Percentiles rank a stretch among this genome's conserved stretches.
These are phyloP conservation scores for Gila orcuttii DNA, from an alignment of 2,113 vertebrate species.

Conservation along the genomic window DNA sequence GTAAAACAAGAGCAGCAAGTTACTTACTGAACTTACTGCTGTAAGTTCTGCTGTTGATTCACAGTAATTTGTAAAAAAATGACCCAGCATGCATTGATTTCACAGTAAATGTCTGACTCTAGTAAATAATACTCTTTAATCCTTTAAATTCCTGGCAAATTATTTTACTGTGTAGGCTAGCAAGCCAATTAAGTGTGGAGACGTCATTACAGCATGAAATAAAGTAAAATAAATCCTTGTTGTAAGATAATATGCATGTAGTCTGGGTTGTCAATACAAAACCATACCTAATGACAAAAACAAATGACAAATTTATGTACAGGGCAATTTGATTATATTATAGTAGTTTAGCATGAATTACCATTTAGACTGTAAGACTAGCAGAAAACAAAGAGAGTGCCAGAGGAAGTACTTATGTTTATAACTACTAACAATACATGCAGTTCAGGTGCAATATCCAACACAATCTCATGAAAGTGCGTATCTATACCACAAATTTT, in stretches of 20 bases:
- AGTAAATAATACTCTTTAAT: no score
- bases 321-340: neutral
- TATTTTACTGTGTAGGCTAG: neutral
- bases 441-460: neutral
- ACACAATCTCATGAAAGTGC: no score
- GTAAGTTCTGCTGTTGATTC: no score
- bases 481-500: no score
- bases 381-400: neutral
- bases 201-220: neutral
- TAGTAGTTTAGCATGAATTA: neutral
- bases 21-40: no score
- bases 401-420: neutral
- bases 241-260: neutral
- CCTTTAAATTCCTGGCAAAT: no score
- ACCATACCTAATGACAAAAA: neutral
- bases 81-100: no score
- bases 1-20: no score
- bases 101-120: no score
- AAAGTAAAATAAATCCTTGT: neutral
- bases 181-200: neutral
- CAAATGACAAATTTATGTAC: neutral
- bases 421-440: neutral
- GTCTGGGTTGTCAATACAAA: neutral
- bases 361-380: neutral
- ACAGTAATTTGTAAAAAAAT: no score